Evolutionary conservation across 2,797 vertebrate genomes (phyloP).

Genomic region (Benthosema pterotum): DNA sequence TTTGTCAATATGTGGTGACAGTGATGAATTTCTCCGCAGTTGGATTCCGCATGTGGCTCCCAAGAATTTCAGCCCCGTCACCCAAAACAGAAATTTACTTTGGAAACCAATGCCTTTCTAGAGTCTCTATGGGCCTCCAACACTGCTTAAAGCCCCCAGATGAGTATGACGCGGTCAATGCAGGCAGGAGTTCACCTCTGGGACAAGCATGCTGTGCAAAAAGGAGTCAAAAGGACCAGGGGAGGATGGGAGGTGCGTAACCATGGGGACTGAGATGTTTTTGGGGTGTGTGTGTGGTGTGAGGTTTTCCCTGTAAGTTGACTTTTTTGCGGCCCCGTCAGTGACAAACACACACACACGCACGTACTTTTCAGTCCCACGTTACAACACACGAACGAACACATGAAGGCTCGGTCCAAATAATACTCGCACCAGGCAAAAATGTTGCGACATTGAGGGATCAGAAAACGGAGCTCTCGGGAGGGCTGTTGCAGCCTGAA

Average conservation of each 20-base stretch:
- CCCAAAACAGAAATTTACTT: too few species aligned
- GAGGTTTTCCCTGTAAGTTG: constrained; percentile 82
- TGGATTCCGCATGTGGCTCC: too few species aligned
- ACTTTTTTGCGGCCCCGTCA: constrained; percentile 74
- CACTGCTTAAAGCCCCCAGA: constrained; percentile 80
- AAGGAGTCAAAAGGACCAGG: constrained; percentile 66
- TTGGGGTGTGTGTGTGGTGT: constrained; percentile 63
- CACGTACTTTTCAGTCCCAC: constrained; percentile 70
- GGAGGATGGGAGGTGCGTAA: constrained; percentile 68
- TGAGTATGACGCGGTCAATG: constrained; percentile 59
- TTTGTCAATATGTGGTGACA: constrained; percentile 18
- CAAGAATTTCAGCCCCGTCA: too few species aligned
- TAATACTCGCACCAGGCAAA: too few species aligned
- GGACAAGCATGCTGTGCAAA: constrained; percentile 87
- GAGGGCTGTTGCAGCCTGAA: too few species aligned
- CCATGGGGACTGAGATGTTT: constrained; percentile 69
- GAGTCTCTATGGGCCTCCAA: constrained; percentile 41
- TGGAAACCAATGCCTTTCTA: too few species aligned
- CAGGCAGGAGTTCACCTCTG: constrained; percentile 73
- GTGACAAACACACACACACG: constrained; percentile 58
- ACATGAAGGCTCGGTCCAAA: too few species aligned
- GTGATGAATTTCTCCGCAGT: neutral
- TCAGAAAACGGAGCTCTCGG: too few species aligned
- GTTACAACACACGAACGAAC: too few species aligned
- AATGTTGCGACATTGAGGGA: too few species aligned